These are phyloP conservation scores for Lasioglossum zephyrum DNA, from an alignment of 2,888 invertebrate genomes.

Conservation along the genomic window DNA sequence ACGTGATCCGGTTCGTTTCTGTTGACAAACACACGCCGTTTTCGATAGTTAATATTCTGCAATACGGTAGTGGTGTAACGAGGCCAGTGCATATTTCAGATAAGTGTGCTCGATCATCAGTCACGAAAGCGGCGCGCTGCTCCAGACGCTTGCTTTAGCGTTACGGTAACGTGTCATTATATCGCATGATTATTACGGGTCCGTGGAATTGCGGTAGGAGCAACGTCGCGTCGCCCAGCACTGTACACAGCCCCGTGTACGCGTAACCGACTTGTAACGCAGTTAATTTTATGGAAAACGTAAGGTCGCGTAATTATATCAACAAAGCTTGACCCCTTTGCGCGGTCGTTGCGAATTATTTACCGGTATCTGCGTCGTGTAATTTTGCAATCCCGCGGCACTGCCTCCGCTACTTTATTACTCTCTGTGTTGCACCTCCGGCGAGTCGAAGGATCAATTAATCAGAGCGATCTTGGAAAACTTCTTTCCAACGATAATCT, in stretches of 20 bases:
- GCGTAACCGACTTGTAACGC: slow-evolving; percentile 9
- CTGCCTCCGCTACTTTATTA: slow-evolving; percentile 11
- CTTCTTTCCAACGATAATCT: neutral
- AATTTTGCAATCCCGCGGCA: slow-evolving; percentile 21
- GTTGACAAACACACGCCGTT: slow-evolving; percentile 29
- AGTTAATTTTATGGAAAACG: slow-evolving; percentile 41
- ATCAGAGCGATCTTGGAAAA: neutral
- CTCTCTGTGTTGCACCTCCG: neutral
- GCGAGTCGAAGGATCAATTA: neutral
- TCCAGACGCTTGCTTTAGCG: slow-evolving; percentile 49
- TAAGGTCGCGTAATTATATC: slow-evolving; percentile 65
- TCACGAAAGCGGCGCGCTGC: slow-evolving; percentile 54
- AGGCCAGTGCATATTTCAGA: slow-evolving; percentile 38
- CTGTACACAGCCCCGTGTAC: neutral
- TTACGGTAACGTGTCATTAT: slow-evolving; percentile 64
- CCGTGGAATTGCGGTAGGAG: slow-evolving; percentile 53
- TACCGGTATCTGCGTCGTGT: slow-evolving; percentile 13
- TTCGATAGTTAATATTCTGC: slow-evolving; percentile 55
- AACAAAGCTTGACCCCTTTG: slow-evolving; percentile 46
- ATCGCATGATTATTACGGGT: slow-evolving; percentile 54
- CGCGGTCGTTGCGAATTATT: slow-evolving; percentile 32
- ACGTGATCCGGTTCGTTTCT: slow-evolving; percentile 37
- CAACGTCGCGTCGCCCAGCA: neutral
- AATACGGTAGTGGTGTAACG: slow-evolving; percentile 48
- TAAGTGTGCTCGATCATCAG: slow-evolving; percentile 49